These are phyloP conservation scores for Bursaphelenchus mucronatus DNA, from an alignment of 1,140 invertebrate species.

Conservation along the genomic window DNA sequence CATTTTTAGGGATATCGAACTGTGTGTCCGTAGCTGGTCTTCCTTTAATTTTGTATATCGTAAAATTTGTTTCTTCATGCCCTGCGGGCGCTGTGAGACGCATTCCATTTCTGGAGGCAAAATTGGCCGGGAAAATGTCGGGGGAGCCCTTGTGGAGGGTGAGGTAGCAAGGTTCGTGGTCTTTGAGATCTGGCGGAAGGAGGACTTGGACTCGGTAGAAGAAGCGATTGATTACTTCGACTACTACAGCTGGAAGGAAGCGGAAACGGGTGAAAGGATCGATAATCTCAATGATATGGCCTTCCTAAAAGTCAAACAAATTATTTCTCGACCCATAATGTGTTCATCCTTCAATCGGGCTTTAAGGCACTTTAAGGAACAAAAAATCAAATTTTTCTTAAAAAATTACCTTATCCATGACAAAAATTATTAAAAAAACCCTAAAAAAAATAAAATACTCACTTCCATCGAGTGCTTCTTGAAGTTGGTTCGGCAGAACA, in stretches of 20 bases:
- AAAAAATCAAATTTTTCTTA: no score
- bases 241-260: constrained; percentile 7
- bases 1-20: constrained; percentile 17
- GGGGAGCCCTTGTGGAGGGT: constrained; percentile 10
- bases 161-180: background rate
- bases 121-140: constrained; percentile 17
- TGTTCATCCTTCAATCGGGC: no score
- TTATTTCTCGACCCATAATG: no score
- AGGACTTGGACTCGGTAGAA: constrained; percentile 1
- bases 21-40: background rate
- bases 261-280: constrained; percentile 13
- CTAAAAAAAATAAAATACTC: background rate
- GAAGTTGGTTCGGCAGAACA: constrained; percentile 4
- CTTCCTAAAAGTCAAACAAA: background rate
- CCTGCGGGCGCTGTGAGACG: constrained; percentile 1
- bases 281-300: constrained; percentile 16
- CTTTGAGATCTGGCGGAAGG: background rate
- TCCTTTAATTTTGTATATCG: constrained; percentile 16
- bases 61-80: constrained; percentile 11
- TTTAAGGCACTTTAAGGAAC: no score
- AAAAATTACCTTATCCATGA: no score
- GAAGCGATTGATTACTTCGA: constrained; percentile 13
- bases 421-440: background rate
- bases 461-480: constrained; percentile 8
- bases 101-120: constrained; percentile 10